Percentiles rank a stretch among this genome's conserved stretches.
phyloP scores from a whole-genome alignment of 2,113 vertebrate species.

The Prietella phreatophila region DNA sequence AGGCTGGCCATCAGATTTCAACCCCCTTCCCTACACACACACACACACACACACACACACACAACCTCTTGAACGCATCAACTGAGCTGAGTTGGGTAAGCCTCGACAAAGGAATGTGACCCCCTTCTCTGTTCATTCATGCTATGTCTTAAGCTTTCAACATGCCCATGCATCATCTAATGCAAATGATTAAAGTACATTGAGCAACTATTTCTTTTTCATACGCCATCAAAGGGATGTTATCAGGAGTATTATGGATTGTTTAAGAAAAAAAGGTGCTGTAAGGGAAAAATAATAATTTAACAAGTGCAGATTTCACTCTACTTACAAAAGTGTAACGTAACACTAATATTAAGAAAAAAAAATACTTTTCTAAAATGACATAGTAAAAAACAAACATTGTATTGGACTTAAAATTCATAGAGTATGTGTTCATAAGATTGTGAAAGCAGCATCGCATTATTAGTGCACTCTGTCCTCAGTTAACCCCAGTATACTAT shows the following conservation, averaged over 20 bases:
- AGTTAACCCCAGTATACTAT: background rate
- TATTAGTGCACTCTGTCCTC: background rate
- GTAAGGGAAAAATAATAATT: background rate
- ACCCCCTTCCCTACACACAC: constrained; percentile 31
- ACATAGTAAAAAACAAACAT: constrained; percentile 1
- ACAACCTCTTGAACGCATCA: constrained; percentile 34
- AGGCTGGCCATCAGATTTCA: constrained; percentile 49
- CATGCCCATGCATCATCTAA: constrained; percentile 23
- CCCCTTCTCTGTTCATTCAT: constrained; percentile 48
- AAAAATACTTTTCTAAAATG: background rate
- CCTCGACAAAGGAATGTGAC: constrained; percentile 44
- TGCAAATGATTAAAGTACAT: constrained; percentile 28
- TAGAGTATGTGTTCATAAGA: background rate
- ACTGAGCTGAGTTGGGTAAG: constrained; percentile 43
- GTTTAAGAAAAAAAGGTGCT: background rate
- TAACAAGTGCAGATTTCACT: background rate
- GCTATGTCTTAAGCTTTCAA: constrained; percentile 37
- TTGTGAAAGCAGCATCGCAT: background rate
- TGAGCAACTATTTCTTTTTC: constrained; percentile 28
- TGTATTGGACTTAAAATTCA: background rate
- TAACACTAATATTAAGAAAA: background rate
- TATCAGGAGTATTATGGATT: background rate
- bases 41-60: constrained; percentile 26
- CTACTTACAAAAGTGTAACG: background rate
- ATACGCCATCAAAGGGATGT: background rate